A percentile compares a stretch with the other conserved stretches of the same genome.
phyloP scores from a whole-genome alignment of 2,797 vertebrate species.

The Columba guinea region DNA sequence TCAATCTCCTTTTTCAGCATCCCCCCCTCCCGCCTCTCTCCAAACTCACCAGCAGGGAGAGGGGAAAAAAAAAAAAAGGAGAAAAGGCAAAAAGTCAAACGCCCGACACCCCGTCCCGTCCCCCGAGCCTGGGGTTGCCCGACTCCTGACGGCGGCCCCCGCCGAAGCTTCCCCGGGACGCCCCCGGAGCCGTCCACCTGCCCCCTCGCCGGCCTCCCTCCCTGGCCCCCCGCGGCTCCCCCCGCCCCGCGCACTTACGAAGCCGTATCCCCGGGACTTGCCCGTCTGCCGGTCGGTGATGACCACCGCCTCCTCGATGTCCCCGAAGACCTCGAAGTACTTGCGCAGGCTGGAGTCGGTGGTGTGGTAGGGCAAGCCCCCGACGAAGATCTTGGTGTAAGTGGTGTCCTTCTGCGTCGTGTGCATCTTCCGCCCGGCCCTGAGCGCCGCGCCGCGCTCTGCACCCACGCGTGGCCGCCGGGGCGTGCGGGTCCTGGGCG shows the following conservation, averaged over 20 bases:
- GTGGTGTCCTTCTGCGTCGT: conserved; percentile 97
- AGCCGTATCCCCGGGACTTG: conserved; percentile 96
- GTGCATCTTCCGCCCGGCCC: conserved; percentile 86
- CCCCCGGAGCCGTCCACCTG: background rate
- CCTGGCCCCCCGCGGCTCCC: background rate
- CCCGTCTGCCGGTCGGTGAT: conserved; percentile 97
- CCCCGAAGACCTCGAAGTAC: conserved; percentile 96
- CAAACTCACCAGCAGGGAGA: background rate
- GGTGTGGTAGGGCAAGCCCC: conserved; percentile 95
- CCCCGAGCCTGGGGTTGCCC: background rate
- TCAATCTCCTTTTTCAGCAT: background rate
- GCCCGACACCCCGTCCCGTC: background rate
- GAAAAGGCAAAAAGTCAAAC: background rate
- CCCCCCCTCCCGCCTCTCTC: background rate
- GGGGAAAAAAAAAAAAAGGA: too few relatives aligned
- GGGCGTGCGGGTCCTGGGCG: conserved; percentile 39
- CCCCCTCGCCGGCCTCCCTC: background rate
- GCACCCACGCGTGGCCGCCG: conserved; percentile 42
- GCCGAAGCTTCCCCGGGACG: background rate
- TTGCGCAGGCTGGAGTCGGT: conserved; percentile 95
- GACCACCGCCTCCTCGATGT: conserved; percentile 96
- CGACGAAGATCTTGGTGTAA: conserved; percentile 97
- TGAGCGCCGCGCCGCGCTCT: conserved; percentile 16
- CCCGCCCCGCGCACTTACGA: conserved; percentile 83
- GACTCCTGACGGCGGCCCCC: background rate